Evolutionary conservation across 2,888 invertebrate genomes (phyloP).

Genomic region (Apantesis nais): DNA sequence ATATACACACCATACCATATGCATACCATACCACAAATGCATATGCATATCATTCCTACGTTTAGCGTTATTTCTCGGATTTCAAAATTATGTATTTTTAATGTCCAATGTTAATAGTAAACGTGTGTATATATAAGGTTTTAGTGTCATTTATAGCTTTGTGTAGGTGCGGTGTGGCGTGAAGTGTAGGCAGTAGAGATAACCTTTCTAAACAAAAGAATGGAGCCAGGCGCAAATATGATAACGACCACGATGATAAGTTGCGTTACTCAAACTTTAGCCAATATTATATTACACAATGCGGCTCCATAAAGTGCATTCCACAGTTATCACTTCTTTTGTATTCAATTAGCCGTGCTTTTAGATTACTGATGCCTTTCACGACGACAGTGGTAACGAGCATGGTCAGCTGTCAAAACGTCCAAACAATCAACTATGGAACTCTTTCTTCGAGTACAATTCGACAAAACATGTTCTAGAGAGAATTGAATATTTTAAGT

Average conservation of each 20-base stretch:
- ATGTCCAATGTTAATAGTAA: not conserved
- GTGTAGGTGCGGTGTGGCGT: conserved; percentile 47
- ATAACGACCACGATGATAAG: conserved; percentile 51
- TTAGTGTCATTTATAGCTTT: conserved; percentile 16
- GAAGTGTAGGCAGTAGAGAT: conserved; percentile 48
- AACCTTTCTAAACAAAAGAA: conserved; percentile 58
- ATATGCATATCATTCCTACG: not conserved
- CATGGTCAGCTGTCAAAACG: conserved; percentile 85
- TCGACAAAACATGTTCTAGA: conserved; percentile 35
- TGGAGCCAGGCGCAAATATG: conserved; percentile 59
- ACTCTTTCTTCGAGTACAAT: conserved; percentile 42
- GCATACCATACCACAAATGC: not conserved
- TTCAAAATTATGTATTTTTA: not conserved
- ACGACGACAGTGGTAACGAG: conserved; percentile 83
- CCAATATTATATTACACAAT: conserved; percentile 65
- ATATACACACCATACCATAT: too few species aligned
- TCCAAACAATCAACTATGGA: conserved; percentile 81
- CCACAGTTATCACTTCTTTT: conserved; percentile 80
- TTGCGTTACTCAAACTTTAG: conserved; percentile 50
- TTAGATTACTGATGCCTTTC: conserved; percentile 83
- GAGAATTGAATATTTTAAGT: conserved; percentile 28
- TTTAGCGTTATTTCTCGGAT: not conserved
- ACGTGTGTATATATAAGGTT: not conserved
- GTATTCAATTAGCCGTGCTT: conserved; percentile 85
- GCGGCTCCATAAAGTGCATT: conserved; percentile 74